phyloP scores from a whole-genome alignment of 2,888 invertebrate genomes.

The Macaria liturata region DNA sequence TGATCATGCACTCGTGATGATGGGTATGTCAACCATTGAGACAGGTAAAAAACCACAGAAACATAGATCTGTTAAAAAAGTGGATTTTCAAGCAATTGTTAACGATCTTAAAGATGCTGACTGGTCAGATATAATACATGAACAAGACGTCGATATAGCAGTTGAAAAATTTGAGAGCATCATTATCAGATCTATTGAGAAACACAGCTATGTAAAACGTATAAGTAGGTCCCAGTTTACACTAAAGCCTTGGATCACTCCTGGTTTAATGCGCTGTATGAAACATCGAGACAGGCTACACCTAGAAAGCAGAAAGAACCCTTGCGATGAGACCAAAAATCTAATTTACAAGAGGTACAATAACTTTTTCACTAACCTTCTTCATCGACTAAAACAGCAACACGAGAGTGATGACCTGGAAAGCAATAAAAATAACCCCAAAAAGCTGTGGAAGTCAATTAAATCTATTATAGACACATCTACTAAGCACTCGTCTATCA shows the following conservation, averaged over 20 bases:
- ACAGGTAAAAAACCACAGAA: not conserved
- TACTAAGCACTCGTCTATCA: not conserved
- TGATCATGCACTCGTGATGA: not conserved
- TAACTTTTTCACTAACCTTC: not conserved
- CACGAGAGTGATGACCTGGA: not conserved
- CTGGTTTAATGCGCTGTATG: not conserved
- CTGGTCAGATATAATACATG: not conserved
- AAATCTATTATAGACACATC: not conserved
- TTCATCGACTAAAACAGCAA: not conserved
- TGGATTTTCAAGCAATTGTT: not conserved
- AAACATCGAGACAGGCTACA: constrained; percentile 2
- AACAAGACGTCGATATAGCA: not conserved
- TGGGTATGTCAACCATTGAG: not conserved
- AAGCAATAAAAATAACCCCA: not conserved
- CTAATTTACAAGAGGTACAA: not conserved
- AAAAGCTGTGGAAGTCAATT: constrained; percentile 1
- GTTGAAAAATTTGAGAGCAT: not conserved
- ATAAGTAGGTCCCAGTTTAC: not conserved
- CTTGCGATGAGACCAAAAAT: not conserved
- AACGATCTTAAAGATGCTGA: not conserved
- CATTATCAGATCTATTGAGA: not conserved
- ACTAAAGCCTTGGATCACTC: constrained; percentile 3
- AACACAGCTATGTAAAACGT: not conserved
- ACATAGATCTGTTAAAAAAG: not conserved
- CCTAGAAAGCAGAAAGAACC: not conserved